phyloP scores from a whole-genome alignment of 2,113 vertebrate genomes.

The Archilochus colubris region DNA sequence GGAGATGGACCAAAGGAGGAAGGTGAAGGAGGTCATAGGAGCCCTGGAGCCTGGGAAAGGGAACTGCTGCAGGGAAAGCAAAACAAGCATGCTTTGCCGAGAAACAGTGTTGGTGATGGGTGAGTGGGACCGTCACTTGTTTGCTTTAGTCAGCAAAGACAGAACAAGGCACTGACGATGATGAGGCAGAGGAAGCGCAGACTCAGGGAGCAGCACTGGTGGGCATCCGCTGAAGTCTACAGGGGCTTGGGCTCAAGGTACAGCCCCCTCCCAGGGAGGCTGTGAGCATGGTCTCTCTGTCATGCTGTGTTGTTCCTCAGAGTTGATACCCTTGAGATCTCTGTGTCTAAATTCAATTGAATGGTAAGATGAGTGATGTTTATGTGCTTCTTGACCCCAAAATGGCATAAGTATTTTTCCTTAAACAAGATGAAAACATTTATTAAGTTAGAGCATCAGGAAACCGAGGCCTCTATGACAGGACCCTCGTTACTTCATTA shows the following conservation, averaged over 20 bases:
- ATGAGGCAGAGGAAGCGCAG: not conserved
- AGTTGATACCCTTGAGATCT: not conserved
- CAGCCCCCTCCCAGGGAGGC: not conserved
- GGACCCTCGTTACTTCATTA: not conserved
- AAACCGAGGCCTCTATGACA: not conserved
- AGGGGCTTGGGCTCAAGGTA: not conserved
- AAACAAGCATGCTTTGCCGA: not conserved
- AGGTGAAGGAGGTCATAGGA: not conserved
- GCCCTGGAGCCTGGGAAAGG: not conserved
- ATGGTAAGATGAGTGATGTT: not conserved
- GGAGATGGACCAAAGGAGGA: not conserved
- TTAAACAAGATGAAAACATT: not conserved
- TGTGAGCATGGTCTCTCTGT: not conserved
- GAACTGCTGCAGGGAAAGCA: not conserved
- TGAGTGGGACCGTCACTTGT: not conserved
- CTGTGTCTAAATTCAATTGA: not conserved
- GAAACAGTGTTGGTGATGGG: not conserved
- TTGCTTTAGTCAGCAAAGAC: not conserved
- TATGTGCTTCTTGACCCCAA: rapidly evolving
- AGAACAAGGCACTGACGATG: not conserved
- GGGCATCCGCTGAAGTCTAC: rapidly evolving
- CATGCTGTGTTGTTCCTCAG: not conserved
- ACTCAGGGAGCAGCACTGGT: not conserved
- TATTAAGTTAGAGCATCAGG: not conserved
- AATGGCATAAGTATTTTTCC: not conserved